Evolutionary conservation across 1,140 invertebrate species (phyloP).

Genomic region (Listronotus bonariensis): DNA sequence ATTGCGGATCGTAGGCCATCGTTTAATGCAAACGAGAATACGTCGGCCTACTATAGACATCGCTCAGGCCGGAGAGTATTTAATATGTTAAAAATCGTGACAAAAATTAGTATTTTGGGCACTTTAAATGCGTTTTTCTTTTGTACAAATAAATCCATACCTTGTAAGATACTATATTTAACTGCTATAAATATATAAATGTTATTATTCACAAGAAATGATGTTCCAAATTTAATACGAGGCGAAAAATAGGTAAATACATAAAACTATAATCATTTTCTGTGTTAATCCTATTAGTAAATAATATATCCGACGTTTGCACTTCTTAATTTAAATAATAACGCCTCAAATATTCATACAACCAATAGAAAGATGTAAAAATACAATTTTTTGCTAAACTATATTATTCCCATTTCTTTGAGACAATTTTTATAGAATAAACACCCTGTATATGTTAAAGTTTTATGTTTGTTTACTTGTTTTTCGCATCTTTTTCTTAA

Average conservation of each 20-base stretch:
- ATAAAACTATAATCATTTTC: not conserved
- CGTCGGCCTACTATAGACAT: too few species aligned
- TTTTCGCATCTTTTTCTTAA: not conserved
- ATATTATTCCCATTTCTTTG: not conserved
- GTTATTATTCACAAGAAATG: conserved; percentile 10
- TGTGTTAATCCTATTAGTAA: not conserved
- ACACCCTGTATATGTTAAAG: not conserved
- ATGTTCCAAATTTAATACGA: conserved; percentile 3
- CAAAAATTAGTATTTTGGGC: not conserved
- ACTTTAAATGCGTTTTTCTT: not conserved
- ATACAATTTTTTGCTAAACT: not conserved
- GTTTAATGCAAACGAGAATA: too few species aligned
- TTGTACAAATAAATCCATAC: conserved; percentile 13
- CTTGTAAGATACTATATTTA: conserved; percentile 25
- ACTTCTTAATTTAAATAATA: too few species aligned
- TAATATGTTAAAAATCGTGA: not conserved
- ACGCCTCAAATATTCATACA: too few species aligned
- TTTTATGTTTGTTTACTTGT: not conserved
- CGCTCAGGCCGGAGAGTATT: not conserved
- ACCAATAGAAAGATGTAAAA: too few species aligned
- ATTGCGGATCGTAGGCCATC: too few species aligned
- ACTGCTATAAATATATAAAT: conserved; percentile 10
- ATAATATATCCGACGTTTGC: too few species aligned
- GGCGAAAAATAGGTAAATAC: not conserved
- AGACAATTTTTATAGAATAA: not conserved